These are phyloP conservation scores for Drepana falcataria DNA, from an alignment of 2,888 invertebrate species.

Conservation along the genomic window DNA sequence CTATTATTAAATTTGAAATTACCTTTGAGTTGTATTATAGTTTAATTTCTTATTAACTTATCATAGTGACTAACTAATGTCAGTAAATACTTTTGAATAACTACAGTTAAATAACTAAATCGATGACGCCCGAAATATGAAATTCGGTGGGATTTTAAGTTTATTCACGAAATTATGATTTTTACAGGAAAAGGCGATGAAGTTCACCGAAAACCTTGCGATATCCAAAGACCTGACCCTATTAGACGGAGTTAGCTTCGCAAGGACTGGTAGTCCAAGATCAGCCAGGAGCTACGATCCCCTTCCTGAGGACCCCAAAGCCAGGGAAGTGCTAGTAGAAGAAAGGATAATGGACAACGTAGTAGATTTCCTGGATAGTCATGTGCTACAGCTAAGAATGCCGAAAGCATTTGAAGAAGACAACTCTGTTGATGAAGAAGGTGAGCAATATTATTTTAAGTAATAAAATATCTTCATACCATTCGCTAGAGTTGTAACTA, in stretches of 20 bases:
- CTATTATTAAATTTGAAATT: too few relatives aligned
- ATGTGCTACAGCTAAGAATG: conserved; percentile 66
- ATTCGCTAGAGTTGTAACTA: too few relatives aligned
- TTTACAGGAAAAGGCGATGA: conserved; percentile 71
- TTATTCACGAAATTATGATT: conserved; percentile 2
- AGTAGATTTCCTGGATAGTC: conserved; percentile 65
- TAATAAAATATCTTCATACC: neutral
- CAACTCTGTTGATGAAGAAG: conserved; percentile 69
- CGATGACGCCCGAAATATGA: too few relatives aligned
- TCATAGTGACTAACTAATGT: too few relatives aligned
- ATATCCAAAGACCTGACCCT: conserved; percentile 60
- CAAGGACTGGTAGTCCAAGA: conserved; percentile 60
- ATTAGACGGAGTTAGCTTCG: conserved; percentile 61
- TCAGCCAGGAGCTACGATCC: conserved; percentile 69
- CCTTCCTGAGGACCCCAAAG: conserved; percentile 60
- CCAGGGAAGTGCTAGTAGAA: conserved; percentile 60
- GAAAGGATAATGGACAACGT: conserved; percentile 70
- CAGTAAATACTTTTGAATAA: too few relatives aligned
- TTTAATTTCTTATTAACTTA: too few relatives aligned
- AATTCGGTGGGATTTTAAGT: too few relatives aligned
- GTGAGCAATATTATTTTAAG: conserved; percentile 25
- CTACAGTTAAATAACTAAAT: too few relatives aligned
- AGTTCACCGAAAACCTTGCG: conserved; percentile 65
- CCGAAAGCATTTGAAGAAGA: conserved; percentile 67
- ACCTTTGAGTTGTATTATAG: too few relatives aligned